Percentiles rank a stretch among this genome's conserved stretches.
Evolutionary conservation across 2,888 invertebrate genomes (phyloP).

Genomic region (Notodromas monacha): DNA sequence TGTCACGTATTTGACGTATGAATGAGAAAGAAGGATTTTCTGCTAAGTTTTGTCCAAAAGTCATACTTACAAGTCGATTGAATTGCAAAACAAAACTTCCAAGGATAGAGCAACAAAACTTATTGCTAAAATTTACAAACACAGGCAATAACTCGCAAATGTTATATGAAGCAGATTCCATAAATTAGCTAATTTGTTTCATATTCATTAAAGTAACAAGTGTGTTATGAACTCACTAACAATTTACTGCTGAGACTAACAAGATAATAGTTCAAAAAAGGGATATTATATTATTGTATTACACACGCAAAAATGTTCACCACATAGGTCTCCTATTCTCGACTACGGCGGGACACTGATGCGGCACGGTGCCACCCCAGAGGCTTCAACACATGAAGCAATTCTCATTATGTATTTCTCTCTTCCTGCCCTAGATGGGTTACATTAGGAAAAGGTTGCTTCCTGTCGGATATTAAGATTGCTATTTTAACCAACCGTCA

Average conservation of each 20-base stretch:
- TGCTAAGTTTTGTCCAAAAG: slow-evolving; percentile 2
- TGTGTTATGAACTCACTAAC: slow-evolving; percentile 1
- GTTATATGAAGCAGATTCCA: slow-evolving; percentile 4
- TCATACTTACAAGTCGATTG: slow-evolving; percentile 4
- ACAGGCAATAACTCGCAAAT: slow-evolving; percentile 1
- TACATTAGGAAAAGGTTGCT: slow-evolving; percentile 4
- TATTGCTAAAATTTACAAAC: slow-evolving; percentile 4
- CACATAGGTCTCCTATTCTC: slow-evolving; percentile 2
- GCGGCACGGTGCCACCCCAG: slow-evolving; percentile 4
- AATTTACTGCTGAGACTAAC: slow-evolving; percentile 2
- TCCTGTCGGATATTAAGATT: slow-evolving; percentile 4
- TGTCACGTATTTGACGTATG: no score
- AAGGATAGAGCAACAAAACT: slow-evolving; percentile 2
- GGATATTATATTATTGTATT: slow-evolving; percentile 4
- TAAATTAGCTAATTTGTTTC: slow-evolving; percentile 2
- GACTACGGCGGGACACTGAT: slow-evolving; percentile 4
- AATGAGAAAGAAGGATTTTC: slow-evolving; percentile 2
- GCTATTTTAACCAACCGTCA: slow-evolving; percentile 4
- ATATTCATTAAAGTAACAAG: slow-evolving; percentile 4
- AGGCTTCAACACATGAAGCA: slow-evolving; percentile 4
- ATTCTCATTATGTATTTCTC: slow-evolving; percentile 4
- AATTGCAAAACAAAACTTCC: slow-evolving; percentile 4
- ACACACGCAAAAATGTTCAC: slow-evolving; percentile 4
- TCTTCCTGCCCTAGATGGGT: slow-evolving; percentile 2
- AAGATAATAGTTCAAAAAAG: slow-evolving; percentile 4